Conservation (phyloP, 2,797 vertebrate genomes). For the Karalla daura region DNA sequence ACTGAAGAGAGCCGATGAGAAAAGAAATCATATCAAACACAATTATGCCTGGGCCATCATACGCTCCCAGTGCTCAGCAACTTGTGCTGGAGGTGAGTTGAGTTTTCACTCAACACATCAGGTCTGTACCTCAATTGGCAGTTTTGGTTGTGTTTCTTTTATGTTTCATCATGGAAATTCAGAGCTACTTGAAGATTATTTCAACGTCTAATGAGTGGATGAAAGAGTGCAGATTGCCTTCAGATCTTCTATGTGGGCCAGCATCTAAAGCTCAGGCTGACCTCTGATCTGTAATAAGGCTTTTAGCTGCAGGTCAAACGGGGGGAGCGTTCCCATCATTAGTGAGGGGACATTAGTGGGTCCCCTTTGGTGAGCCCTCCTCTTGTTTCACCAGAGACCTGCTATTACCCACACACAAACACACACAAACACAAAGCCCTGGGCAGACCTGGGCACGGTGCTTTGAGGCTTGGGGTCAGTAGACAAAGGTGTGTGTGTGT, state of each 20-base stretch:
- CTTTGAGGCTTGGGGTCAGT: conserved; percentile 46
- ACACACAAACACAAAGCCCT: conserved; percentile 30
- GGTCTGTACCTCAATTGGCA: background rate
- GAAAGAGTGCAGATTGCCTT: conserved; percentile 20
- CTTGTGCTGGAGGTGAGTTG: conserved; percentile 88
- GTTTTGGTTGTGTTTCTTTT: background rate
- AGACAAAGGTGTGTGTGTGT: conserved; percentile 27
- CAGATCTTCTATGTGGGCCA: conserved; percentile 21
- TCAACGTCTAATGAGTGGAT: background rate
- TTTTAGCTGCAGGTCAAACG: conserved; percentile 72
- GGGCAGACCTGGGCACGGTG: conserved; percentile 20
- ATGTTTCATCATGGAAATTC: background rate
- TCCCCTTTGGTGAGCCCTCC: conserved; percentile 53
- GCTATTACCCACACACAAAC: conserved; percentile 60
- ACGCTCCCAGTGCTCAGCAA: conserved; percentile 87
- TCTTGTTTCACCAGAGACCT: conserved; percentile 60
- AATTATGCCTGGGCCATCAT: conserved; percentile 88
- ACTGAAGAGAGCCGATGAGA: conserved; percentile 77
- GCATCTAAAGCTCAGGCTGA: conserved; percentile 46
- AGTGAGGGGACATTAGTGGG: conserved; percentile 59
- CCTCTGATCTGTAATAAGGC: conserved; percentile 71
- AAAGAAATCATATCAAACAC: conserved; percentile 75
- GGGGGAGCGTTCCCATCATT: conserved; percentile 67
- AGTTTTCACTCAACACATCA: background rate
- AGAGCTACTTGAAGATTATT: background rate